phyloP scores from a whole-genome alignment of 2,888 invertebrate genomes.

The Epinotia ramella region DNA sequence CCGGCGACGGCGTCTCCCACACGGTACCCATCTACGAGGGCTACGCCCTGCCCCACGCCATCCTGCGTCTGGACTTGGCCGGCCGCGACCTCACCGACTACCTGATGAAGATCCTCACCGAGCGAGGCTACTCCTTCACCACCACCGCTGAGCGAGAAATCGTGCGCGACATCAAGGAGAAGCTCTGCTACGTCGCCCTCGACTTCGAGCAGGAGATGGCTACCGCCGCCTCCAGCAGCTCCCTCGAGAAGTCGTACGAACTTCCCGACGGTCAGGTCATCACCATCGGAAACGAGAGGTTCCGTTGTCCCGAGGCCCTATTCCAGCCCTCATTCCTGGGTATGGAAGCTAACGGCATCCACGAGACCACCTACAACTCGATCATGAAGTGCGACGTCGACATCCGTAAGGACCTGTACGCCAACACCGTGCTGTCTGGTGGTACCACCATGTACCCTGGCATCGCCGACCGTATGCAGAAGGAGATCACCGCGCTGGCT shows the following conservation, averaged over 20 bases:
- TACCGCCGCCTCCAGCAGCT: constrained; percentile 95
- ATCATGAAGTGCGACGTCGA: constrained; percentile 99
- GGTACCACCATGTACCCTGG: constrained; percentile 98
- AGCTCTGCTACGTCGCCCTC: constrained; percentile 94
- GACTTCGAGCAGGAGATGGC: constrained; percentile 98
- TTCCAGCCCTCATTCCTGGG: constrained; percentile 97
- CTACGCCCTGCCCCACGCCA: constrained; percentile 96
- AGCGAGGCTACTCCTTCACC: constrained; percentile 95
- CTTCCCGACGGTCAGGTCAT: constrained; percentile 97
- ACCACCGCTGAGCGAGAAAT: constrained; percentile 97
- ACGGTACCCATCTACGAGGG: constrained; percentile 98
- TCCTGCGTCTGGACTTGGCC: constrained; percentile 95
- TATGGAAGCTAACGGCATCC: constrained; percentile 95
- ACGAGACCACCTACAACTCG: constrained; percentile 96
- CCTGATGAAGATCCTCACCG: constrained; percentile 96
- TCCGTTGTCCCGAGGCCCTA: constrained; percentile 97
- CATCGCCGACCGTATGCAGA: constrained; percentile 97
- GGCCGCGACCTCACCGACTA: constrained; percentile 97
- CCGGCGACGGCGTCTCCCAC: constrained; percentile 98
- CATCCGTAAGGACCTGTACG: constrained; percentile 98
- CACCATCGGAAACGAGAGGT: constrained; percentile 96
- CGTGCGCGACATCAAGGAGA: constrained; percentile 97
- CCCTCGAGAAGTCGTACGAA: constrained; percentile 97
- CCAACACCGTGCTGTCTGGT: constrained; percentile 97
- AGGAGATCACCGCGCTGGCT: constrained; percentile 95